A percentile compares a stretch with the other conserved stretches of the same genome.
These are phyloP conservation scores for Dascyllus trimaculatus DNA, from an alignment of 2,113 vertebrate genomes.

Conservation along the genomic window DNA sequence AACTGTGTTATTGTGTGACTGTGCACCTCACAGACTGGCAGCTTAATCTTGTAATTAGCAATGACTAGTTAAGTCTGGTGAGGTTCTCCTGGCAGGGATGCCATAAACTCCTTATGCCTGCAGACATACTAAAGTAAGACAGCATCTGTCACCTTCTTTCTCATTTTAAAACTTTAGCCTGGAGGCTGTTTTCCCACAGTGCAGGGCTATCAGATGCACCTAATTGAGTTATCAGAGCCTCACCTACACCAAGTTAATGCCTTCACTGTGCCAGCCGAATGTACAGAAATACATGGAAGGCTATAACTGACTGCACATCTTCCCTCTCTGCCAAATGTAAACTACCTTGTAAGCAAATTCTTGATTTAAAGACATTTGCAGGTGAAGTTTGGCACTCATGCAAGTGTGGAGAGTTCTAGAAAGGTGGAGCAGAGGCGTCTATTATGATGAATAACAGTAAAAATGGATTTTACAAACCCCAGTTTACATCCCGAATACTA, in stretches of 20 bases:
- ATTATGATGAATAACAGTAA: background rate
- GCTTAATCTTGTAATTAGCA: slow-evolving; percentile 33
- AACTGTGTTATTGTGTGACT: slow-evolving; percentile 42
- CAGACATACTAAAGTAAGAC: slow-evolving; percentile 13
- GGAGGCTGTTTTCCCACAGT: slow-evolving; percentile 3
- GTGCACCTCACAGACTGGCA: background rate
- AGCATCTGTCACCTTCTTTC: slow-evolving; percentile 4
- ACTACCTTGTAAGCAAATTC: background rate
- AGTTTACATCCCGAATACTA: background rate
- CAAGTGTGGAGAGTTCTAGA: slow-evolving; percentile 40
- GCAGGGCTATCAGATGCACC: slow-evolving; percentile 25
- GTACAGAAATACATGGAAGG: background rate
- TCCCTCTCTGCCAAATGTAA: background rate
- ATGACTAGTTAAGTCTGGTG: slow-evolving; percentile 20
- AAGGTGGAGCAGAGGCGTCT: background rate
- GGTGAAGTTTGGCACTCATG: background rate
- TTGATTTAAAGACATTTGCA: background rate
- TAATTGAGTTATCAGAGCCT: slow-evolving; percentile 10
- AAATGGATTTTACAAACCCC: background rate
- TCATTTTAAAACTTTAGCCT: slow-evolving; percentile 38
- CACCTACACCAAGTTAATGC: too few relatives aligned
- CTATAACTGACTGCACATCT: background rate
- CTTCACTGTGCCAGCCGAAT: background rate
- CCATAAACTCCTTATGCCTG: background rate
- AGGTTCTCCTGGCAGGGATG: slow-evolving; percentile 27